Percentiles rank a stretch among this genome's conserved stretches.
Conservation (phyloP, 2,797 vertebrate genomes). For the Hapalemur alaotrensis region DNA sequence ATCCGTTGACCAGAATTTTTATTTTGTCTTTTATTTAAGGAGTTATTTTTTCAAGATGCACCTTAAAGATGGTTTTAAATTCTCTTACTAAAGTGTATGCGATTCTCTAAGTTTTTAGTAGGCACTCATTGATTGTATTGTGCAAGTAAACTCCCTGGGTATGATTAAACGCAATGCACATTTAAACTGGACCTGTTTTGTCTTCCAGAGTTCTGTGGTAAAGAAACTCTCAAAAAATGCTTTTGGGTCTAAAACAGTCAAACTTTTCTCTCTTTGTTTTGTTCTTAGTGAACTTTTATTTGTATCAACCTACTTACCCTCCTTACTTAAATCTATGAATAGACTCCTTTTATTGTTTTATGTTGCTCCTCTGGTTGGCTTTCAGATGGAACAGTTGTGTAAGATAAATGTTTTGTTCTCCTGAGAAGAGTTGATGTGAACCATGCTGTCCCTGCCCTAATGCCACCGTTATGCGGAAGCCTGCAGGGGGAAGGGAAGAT, state of each 20-base stretch:
- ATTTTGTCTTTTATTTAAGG: slow-evolving; percentile 16
- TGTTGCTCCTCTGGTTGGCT: background rate
- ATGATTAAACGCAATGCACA: background rate
- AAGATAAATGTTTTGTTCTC: background rate
- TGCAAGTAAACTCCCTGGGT: background rate
- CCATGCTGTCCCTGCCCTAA: background rate
- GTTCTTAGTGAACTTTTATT: background rate
- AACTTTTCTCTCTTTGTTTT: background rate
- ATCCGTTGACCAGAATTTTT: background rate
- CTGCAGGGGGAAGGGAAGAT: background rate
- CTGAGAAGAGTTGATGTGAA: background rate
- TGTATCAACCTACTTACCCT: background rate
- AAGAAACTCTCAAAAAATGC: slow-evolving; percentile 11
- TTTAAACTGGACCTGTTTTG: slow-evolving; percentile 17
- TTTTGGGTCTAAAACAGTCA: background rate
- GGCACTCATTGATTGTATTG: background rate
- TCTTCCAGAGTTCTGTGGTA: slow-evolving; percentile 13
- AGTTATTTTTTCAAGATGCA: background rate
- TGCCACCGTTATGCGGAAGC: background rate
- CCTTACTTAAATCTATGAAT: background rate
- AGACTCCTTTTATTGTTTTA: background rate
- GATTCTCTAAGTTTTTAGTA: background rate
- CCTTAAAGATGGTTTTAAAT: background rate
- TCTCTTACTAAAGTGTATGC: background rate
- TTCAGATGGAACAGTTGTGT: background rate